These are phyloP conservation scores for Caenorhabditis elegans DNA, from an alignment of 1,140 invertebrate species.

Conservation along the genomic window WBcel235 BX284604.4:10683501-10684000, in stretches of 20 bases:
- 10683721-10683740: conserved; percentile 67
- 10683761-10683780: conserved; percentile 53
- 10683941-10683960: conserved; percentile 31
- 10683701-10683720: conserved; percentile 58
- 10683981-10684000: conserved; percentile 44
- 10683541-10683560: conserved; percentile 68
- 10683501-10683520: not conserved
- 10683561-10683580: conserved; percentile 66
- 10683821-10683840: conserved; percentile 52
- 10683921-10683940: conserved; percentile 36
- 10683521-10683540: conserved; percentile 69
- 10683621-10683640: conserved; percentile 66
- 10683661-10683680: conserved; percentile 68
- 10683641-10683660: conserved; percentile 64
- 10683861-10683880: conserved; percentile 51
- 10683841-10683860: conserved; percentile 68
- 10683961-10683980: conserved; percentile 39
- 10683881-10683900: conserved; percentile 55
- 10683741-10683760: conserved; percentile 50
- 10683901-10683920: conserved; percentile 53
- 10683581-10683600: conserved; percentile 70
- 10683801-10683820: conserved; percentile 67
- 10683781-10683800: conserved; percentile 68
- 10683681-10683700: conserved; percentile 46
- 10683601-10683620: conserved; percentile 68